Percentiles rank a stretch among this genome's conserved stretches.
Conservation (phyloP, 2,113 vertebrate species). For the Orcinus orca region DNA sequence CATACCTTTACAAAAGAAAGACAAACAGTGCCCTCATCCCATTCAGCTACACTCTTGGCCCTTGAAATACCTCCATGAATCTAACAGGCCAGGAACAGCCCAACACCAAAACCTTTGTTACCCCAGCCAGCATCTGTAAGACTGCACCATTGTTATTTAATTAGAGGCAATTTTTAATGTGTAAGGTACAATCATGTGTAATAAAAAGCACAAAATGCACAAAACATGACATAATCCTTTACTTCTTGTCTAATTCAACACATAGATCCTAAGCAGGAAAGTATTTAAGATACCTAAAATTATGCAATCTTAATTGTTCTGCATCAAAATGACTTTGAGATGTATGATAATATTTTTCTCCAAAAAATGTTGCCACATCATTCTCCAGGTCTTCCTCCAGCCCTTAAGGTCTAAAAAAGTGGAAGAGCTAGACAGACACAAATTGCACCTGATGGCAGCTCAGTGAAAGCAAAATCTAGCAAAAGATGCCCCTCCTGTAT, state of each 20-base stretch:
- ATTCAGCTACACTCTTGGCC: constrained; percentile 65
- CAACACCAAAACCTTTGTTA: constrained; percentile 3
- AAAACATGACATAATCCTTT: neutral
- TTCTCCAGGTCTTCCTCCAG: neutral
- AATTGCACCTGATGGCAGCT: rapidly evolving
- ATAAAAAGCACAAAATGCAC: neutral
- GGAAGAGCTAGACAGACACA: neutral
- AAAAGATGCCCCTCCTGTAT: neutral
- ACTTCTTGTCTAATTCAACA: neutral
- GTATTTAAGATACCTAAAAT: neutral
- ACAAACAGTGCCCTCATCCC: constrained; percentile 34
- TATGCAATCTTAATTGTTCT: neutral
- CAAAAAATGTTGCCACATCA: neutral
- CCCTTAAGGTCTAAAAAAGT: neutral
- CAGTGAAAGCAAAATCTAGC: neutral
- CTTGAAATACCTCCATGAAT: neutral
- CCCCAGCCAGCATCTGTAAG: constrained; percentile 21
- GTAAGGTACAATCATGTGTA: neutral
- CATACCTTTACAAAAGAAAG: constrained; percentile 23
- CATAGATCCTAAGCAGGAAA: neutral
- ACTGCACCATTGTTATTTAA: neutral
- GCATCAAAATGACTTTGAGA: neutral
- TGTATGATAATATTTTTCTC: neutral
- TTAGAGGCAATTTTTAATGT: neutral
- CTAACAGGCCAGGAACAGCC: constrained; percentile 13